These are phyloP conservation scores for Copsychus sechellarum DNA, from an alignment of 2,113 vertebrate species.

Conservation along the genomic window DNA sequence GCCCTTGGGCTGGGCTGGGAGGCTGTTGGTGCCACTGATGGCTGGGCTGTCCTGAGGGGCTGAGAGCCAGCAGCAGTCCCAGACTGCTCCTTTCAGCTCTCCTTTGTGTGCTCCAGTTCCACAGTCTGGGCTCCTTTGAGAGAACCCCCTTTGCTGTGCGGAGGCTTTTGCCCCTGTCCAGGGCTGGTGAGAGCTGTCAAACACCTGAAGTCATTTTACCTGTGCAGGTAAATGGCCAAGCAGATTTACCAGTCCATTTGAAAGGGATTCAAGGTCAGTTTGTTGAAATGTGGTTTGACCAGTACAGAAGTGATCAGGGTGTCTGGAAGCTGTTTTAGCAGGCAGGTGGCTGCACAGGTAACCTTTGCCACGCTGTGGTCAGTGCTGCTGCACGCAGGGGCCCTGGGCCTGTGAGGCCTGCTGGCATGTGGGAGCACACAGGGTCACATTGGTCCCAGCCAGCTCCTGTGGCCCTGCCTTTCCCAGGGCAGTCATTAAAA, in stretches of 20 bases:
- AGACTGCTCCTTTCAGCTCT: background rate
- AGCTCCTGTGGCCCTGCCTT: background rate
- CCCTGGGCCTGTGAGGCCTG: background rate
- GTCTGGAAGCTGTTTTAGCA: background rate
- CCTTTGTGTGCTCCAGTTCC: background rate
- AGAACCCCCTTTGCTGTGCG: background rate
- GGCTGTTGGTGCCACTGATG: background rate
- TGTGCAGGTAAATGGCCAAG: fast-evolving
- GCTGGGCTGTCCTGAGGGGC: background rate
- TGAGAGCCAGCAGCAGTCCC: background rate
- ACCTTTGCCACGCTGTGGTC: background rate
- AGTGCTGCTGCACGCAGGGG: fast-evolving
- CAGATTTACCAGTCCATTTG: background rate
- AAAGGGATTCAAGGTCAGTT: background rate
- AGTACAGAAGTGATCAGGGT: background rate
- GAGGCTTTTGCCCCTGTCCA: background rate
- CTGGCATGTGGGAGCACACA: background rate
- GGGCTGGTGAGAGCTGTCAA: background rate
- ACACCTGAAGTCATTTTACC: fast-evolving
- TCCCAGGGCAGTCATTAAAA: background rate
- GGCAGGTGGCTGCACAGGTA: background rate
- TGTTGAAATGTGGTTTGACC: background rate
- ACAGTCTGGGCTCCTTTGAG: background rate
- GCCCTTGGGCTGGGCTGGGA: fast-evolving
- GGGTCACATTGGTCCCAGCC: background rate